Evolutionary conservation across 2,888 invertebrate species (phyloP), one percentile per base, ranked within the genome.

Genomic region (Polietes domitor): DNA sequence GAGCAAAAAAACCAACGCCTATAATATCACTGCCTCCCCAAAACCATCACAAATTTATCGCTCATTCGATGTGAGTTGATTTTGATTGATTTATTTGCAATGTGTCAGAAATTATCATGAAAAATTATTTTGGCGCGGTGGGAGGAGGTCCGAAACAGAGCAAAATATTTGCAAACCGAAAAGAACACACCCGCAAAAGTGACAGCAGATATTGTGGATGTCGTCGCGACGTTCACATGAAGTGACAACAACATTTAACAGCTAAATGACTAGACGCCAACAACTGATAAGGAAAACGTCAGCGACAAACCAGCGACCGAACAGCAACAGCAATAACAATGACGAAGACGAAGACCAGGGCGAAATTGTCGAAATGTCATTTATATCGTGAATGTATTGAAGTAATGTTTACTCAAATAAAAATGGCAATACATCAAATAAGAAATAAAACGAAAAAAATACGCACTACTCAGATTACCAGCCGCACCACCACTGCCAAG

Each of bases 11-110:
- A 9, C 32, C 4, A 32, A 32, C 32, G 32, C 32, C 32, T 32
- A 32, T 32, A 12, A 47, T 4, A 47, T 47, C n/a, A n/a, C n/a
- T 47, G 47, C 47, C 32, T 32, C 9, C 32, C n/a, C 47, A n/a
- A 47, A 58, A 65, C 3, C 21, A 9, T 9, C 37, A 21, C 37
- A 17, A 65, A 32, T 65, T 82, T 82, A 82, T 82, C 82, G n/a
- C n/a, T 82, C 77, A 73, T 77, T 55, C 74, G 70, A 61, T 70
- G 47, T 73, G 70, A 74, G 74, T n/a, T n/a, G n/a, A n/a, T n/a
- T 58, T 55, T 76, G 82, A 82, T 82, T 82, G 82, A 82, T 79
- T 79, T 82, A 82, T 82, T 72, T 61, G 72, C 75, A 82, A 82
- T 68, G 26, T 72, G 72, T 82, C 75, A 82, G 65, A 65, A 41